Base-by-base conservation (phyloP, 2,888 invertebrate species). In the Calliscelio sp. region DNA sequence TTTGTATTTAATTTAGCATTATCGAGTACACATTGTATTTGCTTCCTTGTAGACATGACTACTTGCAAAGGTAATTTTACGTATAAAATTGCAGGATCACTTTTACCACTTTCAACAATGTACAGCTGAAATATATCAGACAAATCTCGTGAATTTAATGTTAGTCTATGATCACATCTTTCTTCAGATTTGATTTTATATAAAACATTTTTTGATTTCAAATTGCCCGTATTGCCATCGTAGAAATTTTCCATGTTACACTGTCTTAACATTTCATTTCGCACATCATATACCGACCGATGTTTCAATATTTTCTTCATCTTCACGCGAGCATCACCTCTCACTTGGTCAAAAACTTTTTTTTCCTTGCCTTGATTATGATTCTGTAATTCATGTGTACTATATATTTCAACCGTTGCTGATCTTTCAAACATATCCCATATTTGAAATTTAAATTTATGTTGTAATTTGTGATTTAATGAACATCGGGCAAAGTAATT, bases 171-270 rank as follows among this genome's bases (percentile, higher is more conserved):
- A 41, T 66, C 38, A n/a, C n/a, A 32, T 14, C 11, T 28, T 0
- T 18, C 8, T 71, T 84, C 75, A 0, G 78, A 79, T 10, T 66
- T 81, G 14, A 61, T 51, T 66, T 85, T 81, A 16, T 70, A 63
- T 11, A 53, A 8, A 4, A 61, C 46, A 10, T 28, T 2, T n/a
- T 44, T 7, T 16, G n/a, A 11, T 35, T n/a, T 25, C 0, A 18
- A 0, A 11, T 61, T 44, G 5, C 61, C 61, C 2, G 61, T 16
- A 38, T 84, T 2, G 8, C 77, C 81, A 28, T 84, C 66, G 41
- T 51, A 6, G 20, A 18, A 51, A 10, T 66, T 32, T 6, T 73
- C 77, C 14, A 28, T n/a, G 18, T 77, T 38, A 14, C 10, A 14
- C 28, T 55, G n/a, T n/a, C 24, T 22, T 14, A 24, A 35, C 44